Percentiles rank a stretch among this genome's conserved stretches.
Conservation (phyloP, 2,113 vertebrate species). For the Heptranchias perlo region DNA sequence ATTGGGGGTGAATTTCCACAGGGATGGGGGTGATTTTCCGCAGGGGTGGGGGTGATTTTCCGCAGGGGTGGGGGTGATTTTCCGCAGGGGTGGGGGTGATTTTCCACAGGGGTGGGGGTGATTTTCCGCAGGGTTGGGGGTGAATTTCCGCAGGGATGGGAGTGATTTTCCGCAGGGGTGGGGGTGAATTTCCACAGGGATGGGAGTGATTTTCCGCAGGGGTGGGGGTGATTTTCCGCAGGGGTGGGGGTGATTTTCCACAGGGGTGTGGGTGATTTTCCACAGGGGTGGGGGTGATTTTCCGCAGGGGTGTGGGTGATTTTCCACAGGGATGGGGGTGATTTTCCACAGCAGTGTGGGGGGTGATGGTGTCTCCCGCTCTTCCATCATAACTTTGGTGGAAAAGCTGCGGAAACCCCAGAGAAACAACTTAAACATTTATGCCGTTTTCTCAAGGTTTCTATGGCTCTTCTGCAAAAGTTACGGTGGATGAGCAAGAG, state of each 20-base stretch:
- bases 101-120: neutral
- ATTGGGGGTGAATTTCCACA: neutral
- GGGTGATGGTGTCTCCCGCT: no score
- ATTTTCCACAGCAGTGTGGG: no score
- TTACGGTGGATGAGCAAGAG: neutral
- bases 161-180: no score
- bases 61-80: neutral
- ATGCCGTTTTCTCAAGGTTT: no score
- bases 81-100: neutral
- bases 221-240: neutral
- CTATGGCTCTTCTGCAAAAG: no score
- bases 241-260: no score
- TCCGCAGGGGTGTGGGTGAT: neutral
- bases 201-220: no score
- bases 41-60: neutral
- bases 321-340: neutral
- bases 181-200: neutral
- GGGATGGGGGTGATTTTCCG: no score
- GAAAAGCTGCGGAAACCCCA: neutral
- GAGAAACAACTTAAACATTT: no score
- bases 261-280: neutral
- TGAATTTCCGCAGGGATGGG: neutral
- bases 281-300: neutral
- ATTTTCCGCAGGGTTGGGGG: no score
- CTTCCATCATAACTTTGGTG: neutral